These are phyloP conservation scores for Gyps fulvus DNA, from an alignment of 2,113 vertebrate species.

Conservation along the genomic window DNA sequence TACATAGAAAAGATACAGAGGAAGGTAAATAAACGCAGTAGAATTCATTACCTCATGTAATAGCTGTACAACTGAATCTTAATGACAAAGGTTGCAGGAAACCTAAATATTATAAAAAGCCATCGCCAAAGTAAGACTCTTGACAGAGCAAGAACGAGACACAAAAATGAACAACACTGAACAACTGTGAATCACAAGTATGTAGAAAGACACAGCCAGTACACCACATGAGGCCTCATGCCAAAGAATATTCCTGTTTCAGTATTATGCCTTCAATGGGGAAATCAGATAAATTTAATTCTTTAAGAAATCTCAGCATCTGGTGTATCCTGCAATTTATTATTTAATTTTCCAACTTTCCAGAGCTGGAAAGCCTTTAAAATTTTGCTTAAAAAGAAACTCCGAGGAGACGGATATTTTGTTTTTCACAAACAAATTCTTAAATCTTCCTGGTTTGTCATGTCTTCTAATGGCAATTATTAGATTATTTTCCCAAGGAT, in stretches of 20 bases:
- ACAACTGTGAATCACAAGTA: background rate
- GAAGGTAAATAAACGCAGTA: conserved; percentile 11
- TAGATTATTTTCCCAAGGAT: background rate
- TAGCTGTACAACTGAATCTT: conserved; percentile 20
- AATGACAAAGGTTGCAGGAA: conserved; percentile 15
- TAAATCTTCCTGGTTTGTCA: background rate
- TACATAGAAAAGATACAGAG: conserved; percentile 63
- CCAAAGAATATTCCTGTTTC: background rate
- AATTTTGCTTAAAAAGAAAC: background rate
- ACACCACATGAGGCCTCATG: background rate
- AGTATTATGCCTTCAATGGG: background rate
- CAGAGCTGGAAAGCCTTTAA: background rate
- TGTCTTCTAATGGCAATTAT: background rate
- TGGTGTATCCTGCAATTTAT: background rate
- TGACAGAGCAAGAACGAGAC: background rate
- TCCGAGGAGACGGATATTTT: background rate
- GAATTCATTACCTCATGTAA: background rate
- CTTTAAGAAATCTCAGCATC: background rate
- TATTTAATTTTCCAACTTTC: background rate
- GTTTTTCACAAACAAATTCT: background rate
- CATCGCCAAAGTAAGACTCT: background rate
- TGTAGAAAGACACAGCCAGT: background rate
- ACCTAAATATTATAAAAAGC: conserved; percentile 27
- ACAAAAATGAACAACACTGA: background rate
- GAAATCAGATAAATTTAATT: background rate